Evolutionary conservation across 2,113 vertebrate species (phyloP).

Genomic region (Psittacula cyanocephala): DNA sequence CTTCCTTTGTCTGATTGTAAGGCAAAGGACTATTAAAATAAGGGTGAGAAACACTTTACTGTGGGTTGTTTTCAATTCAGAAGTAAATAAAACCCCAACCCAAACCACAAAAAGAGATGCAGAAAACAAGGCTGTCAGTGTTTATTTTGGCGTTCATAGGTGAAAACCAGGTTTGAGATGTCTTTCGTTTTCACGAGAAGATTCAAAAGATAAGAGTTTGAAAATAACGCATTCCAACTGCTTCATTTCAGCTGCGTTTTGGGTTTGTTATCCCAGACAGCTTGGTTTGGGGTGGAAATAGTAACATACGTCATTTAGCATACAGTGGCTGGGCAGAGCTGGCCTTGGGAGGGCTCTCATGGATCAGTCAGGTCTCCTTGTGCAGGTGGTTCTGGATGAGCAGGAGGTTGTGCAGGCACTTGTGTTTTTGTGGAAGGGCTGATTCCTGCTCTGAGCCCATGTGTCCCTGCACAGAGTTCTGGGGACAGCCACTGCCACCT

Average conservation of each 20-base stretch:
- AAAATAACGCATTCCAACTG: background rate
- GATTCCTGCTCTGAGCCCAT: background rate
- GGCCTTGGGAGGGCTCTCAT: background rate
- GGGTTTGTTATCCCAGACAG: background rate
- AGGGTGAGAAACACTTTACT: background rate
- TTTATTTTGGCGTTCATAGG: background rate
- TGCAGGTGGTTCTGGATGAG: background rate
- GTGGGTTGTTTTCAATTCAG: background rate
- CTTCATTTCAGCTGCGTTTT: background rate
- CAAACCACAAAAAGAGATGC: background rate
- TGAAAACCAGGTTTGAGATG: background rate
- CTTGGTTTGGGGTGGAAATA: background rate
- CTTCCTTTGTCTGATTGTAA: background rate
- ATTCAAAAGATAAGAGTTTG: background rate
- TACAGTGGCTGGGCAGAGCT: background rate
- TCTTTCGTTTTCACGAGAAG: background rate
- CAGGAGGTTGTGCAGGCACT: background rate
- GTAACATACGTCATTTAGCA: background rate
- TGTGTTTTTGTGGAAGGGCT: background rate
- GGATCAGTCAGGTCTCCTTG: background rate
- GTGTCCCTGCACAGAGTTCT: rapidly evolving
- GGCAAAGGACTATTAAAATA: background rate
- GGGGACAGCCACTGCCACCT: background rate
- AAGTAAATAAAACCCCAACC: background rate
- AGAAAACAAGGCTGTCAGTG: background rate